Base-by-base conservation (phyloP, 2,113 vertebrate genomes). In the Chaetodon auriga region DNA sequence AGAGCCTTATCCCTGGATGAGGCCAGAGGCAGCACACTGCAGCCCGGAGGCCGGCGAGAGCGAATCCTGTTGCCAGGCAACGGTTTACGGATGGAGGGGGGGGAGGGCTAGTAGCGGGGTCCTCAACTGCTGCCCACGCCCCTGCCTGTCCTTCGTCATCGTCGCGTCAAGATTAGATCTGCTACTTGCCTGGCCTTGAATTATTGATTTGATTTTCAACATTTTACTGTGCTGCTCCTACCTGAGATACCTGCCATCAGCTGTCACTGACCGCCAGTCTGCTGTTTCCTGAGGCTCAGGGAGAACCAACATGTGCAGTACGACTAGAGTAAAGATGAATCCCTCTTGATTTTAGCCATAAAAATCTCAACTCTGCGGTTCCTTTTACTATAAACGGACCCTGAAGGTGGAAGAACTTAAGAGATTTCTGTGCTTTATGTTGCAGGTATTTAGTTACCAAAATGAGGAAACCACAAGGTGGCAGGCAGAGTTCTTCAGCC, bases 21-120 rank as follows among this genome's bases (percentile, higher is more conserved):
- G 92, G 90, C 94, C 94, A 93, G 92, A 91, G 93, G 91, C 93
- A 93, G 80, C 83, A 84, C 85, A 87, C 89, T 90, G 80, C 93
- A 93, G 89, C 90, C 92, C 90, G 87, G 81, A 91, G 94, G 91
- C 93, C 93, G 88, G 90, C 23, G 63, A 93, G 92, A 92, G 86
- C 68, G 80, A 87, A 90, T 89, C 35, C 83, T 94, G 95, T 96
- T 96, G 94, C 95, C 89, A 92, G 89, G 95, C 95, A 95, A 96
- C 95, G 63, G 88, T 92, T 91, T 90, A 89, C 87, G 79, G 92
- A 91, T 83, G 83, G 87, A 83, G 62, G 66, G 68, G 76, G 82
- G 83, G 81, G 30, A 75, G 86, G 81, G 75, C 76, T 68, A 71
- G 88, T 80, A 81, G 86, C 58, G 51, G 89, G 90, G 90, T 92